These are phyloP conservation scores for Dendropsophus ebraccatus DNA, from an alignment of 2,113 vertebrate genomes.

Conservation along the genomic window DNA sequence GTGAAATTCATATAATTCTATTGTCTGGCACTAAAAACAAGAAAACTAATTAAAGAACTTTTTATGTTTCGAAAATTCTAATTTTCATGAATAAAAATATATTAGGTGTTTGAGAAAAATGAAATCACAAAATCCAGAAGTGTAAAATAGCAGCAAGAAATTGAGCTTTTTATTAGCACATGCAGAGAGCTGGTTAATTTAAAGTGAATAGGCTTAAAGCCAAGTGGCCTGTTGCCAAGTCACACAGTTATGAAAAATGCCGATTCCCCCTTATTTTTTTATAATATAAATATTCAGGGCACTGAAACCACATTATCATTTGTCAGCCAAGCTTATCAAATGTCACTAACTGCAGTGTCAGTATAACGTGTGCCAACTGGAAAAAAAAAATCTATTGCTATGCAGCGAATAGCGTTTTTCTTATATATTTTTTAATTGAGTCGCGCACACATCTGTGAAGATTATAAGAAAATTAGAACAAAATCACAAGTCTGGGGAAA, in stretches of 20 bases:
- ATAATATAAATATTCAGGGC: conserved; percentile 28
- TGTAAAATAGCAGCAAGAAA: background rate
- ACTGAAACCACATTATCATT: background rate
- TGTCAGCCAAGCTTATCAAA: conserved; percentile 26
- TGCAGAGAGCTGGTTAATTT: conserved; percentile 3
- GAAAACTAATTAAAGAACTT: background rate
- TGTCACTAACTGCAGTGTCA: conserved; percentile 31
- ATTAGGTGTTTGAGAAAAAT: background rate
- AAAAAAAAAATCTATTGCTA: background rate
- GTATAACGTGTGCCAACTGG: conserved; percentile 2
- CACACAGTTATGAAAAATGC: conserved; percentile 11
- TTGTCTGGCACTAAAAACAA: background rate
- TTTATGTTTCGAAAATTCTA: background rate
- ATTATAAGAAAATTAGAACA: background rate
- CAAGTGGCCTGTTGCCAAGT: conserved; percentile 10
- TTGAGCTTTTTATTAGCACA: background rate
- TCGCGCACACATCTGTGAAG: background rate
- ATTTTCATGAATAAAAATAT: background rate
- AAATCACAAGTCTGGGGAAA: background rate
- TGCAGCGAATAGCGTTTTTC: background rate
- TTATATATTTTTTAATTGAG: background rate
- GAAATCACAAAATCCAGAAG: background rate
- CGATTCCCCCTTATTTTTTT: background rate
- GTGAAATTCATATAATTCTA: background rate
- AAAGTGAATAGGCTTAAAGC: background rate